Evolutionary conservation across 2,888 invertebrate species (phyloP), one percentile per base, ranked within the genome.

Genomic region (Plebejus melissa): DNA sequence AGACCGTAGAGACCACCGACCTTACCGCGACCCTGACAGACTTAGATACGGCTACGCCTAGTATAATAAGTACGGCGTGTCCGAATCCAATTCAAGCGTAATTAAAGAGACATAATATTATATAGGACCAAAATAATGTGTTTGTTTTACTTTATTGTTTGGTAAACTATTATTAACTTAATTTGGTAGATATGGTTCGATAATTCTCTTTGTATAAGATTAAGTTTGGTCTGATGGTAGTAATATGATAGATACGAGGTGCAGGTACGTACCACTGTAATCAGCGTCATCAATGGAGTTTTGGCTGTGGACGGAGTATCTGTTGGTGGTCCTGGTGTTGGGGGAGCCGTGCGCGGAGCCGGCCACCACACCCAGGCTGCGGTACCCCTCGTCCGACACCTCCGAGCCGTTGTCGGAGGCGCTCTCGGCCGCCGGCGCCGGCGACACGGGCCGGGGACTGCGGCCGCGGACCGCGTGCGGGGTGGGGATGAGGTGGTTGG

Each of bases 301-400:
- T 89, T 96, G 96, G 90, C 96, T 96, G 86, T 96, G 95, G 82
- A 96, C 89, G 76, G 96, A 96, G 80, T 95, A 94, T 83, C 96
- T 90, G 80, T 96, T 95, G 78, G 94, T 94, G 2, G 94, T 95
- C 81, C 94, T 94, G 79, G 88, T 90, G 0, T 88, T 87, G 0
- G 94, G 93, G 1, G 93, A 91, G 0, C 91, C 91, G 76, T 93
- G 93, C 0, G 93, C 94, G 65, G 94, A 94, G 1, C 91, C 91
- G 1, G 93, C 92, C 38, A 94, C 95, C 72, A 97, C 94, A 0
- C 97, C 97, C 82, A 97, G 88, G 84, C 97, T 97, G 82, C 97
- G 95, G 87, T 97, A 97, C 0, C 97, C 97, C 83, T 97, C 97
- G 86, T 97, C 97, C 41, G 97, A 97, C 38, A 97, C 96, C 86